A percentile compares a stretch with the other conserved stretches of the same genome.
Evolutionary conservation across 2,797 vertebrate genomes (phyloP).

Genomic region (Poeciliopsis paucimaculata): DNA sequence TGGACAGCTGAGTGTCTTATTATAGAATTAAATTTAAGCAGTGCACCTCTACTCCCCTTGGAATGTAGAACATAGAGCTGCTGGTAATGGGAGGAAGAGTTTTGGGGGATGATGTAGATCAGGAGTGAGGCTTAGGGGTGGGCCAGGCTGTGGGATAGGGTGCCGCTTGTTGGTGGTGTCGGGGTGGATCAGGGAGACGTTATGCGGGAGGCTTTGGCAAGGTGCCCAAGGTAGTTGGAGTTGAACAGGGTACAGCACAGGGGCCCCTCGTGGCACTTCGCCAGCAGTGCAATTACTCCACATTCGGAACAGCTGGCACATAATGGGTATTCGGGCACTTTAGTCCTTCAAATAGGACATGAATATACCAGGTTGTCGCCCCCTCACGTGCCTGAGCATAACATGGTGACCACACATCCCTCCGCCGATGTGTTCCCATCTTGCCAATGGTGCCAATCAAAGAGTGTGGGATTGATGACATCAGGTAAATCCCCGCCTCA

Average conservation of each 20-base stretch:
- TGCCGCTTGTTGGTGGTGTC: conserved; percentile 57
- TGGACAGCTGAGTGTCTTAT: conserved; percentile 87
- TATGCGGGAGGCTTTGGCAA: conserved; percentile 72
- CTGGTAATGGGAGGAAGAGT: conserved; percentile 70
- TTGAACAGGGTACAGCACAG: conserved; percentile 47
- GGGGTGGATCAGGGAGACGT: conserved; percentile 67
- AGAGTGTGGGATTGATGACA: conserved; percentile 7
- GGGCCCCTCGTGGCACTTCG: conserved; percentile 70
- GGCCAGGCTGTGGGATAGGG: conserved; percentile 55
- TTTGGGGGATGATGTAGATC: conserved; percentile 65
- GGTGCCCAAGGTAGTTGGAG: conserved; percentile 49
- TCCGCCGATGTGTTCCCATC: conserved; percentile 8
- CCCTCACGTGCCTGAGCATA: conserved; percentile 63
- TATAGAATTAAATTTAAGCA: conserved; percentile 87
- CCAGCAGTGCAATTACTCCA: conserved; percentile 81
- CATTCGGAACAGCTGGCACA: conserved; percentile 84
- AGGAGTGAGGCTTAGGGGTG: conserved; percentile 57
- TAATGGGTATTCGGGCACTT: conserved; percentile 76
- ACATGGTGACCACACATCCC: conserved; percentile 43
- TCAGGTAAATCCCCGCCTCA: conserved; percentile 13
- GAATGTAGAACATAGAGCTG: conserved; percentile 79
- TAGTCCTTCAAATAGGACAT: conserved; percentile 63
- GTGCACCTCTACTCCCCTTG: conserved; percentile 62
- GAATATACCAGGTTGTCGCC: conserved; percentile 64
- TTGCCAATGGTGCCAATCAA: conserved; percentile 15